Evolutionary conservation across 2,113 vertebrate species (phyloP).

Genomic region (Nyctereutes procyonoides): DNA sequence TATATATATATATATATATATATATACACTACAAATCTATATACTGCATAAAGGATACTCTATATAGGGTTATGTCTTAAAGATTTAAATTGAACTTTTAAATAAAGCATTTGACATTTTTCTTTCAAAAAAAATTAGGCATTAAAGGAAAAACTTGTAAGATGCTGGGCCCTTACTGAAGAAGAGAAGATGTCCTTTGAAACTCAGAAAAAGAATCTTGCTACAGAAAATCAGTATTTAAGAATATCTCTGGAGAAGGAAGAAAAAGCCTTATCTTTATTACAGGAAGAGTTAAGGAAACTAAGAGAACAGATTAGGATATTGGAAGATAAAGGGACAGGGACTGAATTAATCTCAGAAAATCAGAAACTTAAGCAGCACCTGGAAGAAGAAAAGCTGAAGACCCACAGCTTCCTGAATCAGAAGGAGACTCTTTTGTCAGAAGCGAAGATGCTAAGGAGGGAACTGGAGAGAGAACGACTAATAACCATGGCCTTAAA

Average conservation of each 20-base stretch:
- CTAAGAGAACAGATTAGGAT: conserved; percentile 90
- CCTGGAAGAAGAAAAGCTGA: conserved; percentile 92
- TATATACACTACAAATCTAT: not conserved
- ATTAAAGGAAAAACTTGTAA: conserved; percentile 87
- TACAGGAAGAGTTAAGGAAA: conserved; percentile 92
- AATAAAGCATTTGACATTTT: conserved; percentile 54
- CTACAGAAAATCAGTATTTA: conserved; percentile 91
- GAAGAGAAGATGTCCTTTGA: conserved; percentile 87
- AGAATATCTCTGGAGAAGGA: conserved; percentile 91
- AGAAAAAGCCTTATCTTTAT: conserved; percentile 88
- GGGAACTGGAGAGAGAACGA: conserved; percentile 91
- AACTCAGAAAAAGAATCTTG: conserved; percentile 87
- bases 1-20: not conserved
- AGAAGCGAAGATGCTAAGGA: conserved; percentile 91
- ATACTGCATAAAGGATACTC: not conserved
- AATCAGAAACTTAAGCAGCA: conserved; percentile 92
- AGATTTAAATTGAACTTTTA: conserved; percentile 57
- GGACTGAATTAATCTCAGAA: conserved; percentile 88
- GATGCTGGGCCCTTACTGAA: conserved; percentile 86
- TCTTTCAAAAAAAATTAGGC: conserved; percentile 83
- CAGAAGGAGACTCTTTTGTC: conserved; percentile 90
- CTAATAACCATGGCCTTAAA: conserved; percentile 87
- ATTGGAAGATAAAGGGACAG: conserved; percentile 89
- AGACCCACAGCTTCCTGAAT: conserved; percentile 86
- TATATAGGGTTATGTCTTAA: conserved; percentile 24